Evolutionary conservation across 2,113 vertebrate genomes (phyloP), one percentile per base, ranked within the genome.

Genomic region (Otis tarda): DNA sequence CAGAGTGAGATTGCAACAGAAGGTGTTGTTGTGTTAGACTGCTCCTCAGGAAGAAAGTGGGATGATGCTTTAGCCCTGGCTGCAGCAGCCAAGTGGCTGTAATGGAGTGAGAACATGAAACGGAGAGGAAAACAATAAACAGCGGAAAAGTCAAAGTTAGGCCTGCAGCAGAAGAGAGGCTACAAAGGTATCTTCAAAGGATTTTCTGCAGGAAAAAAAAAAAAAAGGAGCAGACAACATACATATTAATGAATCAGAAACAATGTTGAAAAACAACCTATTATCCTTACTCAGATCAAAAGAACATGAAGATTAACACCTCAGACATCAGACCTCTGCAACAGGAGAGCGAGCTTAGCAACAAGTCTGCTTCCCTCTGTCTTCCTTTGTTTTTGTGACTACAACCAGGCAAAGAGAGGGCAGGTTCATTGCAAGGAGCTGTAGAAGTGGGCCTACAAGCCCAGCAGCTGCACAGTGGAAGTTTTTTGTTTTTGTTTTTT

Each of bases 231-330:
- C 81, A 95, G 95, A 68, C 53, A 95, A 21, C 94, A 96, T 97
- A 93, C 95, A 97, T 97, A 97, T 97, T 98, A 95, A 97, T 97
- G 96, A 98, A 90, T 71, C 83, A 83, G 86, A 93, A 97, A 97
- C 83, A 96, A 97, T 97, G 95, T 80, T 96, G 97, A 91, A 97
- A 97, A 98, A 95, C 85, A 97, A 95, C 83, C 93, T 74, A 98
- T 97, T 97, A 97, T 95, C 90, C 93, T 96, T 78, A 84, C 89
- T 87, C 90, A 95, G 96, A 97, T 97, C 97, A 97, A 97, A 98
- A 97, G 97, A 96, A 91, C 63, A 76, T 67, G 84, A 95, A 96
- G 94, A 95, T 93, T 97, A 96, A 96, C 91, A 97, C 89, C 84
- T 97, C 95, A 97, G 87, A 96, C 50, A 84, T 97, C 95, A 97